Evolutionary conservation across 1,140 invertebrate species (phyloP), one percentile per base, ranked within the genome.

Genomic region (Cherax destructor): DNA sequence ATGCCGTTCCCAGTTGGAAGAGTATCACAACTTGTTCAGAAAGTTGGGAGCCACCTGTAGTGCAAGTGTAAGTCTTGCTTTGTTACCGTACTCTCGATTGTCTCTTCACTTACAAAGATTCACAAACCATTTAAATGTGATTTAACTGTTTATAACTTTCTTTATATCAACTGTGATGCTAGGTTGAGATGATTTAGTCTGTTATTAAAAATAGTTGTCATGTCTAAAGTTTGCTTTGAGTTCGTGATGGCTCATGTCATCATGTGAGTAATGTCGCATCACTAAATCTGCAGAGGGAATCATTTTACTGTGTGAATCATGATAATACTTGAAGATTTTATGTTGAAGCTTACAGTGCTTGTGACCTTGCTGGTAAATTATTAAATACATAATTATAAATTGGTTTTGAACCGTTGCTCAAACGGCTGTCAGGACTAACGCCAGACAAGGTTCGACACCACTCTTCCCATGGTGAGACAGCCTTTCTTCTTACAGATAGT

Each of bases 161-260:
- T 7, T 80, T 80, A 18, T 18, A 65, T 84, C 83, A 69, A 56
- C 61, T 84, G 83, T 84, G 83, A 84, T 84, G 83, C 72, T 41
- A 41, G 50, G 83, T 84, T 84, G 61, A 84, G 65, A 72, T 65
- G 11, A 47, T 47, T 30, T 81, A 24, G 24, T 41, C 30, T 41
- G 24, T n/a, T 81, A 59, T 24, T 6, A 79, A 16, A 49, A 30
- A 69, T 72, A 65, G 47, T 72, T 72, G 61, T 72, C 41, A 61
- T 84, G 59, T 30, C 16, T 65, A 18, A 83, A 65, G 81, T 50
- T 56, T 83, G 81, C 59, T 41, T n/a, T 83, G 24, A 30, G 24
- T 30, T 30, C 61, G 41, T 69, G 61, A 59, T 56, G 41, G 41
- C 56, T 72, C 61, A 61, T 84, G 83, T 56, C 83, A 84, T 84